Base-by-base conservation (phyloP, 2,797 vertebrate genomes). In the Heterohyrax brucei region DNA sequence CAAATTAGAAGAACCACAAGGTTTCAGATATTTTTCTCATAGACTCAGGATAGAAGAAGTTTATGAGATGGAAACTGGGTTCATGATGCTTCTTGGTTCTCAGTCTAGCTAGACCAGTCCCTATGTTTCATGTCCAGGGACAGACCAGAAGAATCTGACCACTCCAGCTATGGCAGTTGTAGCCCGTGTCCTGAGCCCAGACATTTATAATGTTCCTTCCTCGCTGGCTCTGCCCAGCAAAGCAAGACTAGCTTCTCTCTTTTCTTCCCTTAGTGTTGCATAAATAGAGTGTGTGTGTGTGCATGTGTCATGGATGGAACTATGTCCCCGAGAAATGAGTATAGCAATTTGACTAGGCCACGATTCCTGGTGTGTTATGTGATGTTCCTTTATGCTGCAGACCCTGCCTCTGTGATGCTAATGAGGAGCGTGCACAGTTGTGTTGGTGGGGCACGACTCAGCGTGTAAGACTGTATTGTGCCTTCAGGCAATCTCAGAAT, bases 211-310 rank as follows among this genome's bases (percentile, higher is more conserved):
- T 30, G 3, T 7, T 44, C 16, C 62, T 7, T 44, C 16, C 62
- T 87, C 81, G 48, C 24, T 33, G 13, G 73, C 59, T 73, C 91
- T 70, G 48, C 77, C 21, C 14, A 59, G 77, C 48, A 87, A 75
- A 78, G 62, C 33, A 79, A 72, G 33, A 13, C 30, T 87, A 89
- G 22, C 9, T 75, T 92, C 59, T 91, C 53, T 84, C 39, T 90
- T 84, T 87, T 89, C 10, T 78, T 84, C 50, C 19, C 0, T 59
- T 90, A 22, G 77, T 64, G 33, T 79, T 87, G 72, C 0, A 46
- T 39, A 82, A 84, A 39, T 24, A 8, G 26, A 79, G 13, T 7
- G 28, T 73, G 21, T 64, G 14, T 12, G 12, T 30, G 9, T 73
- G 48, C 24, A 56, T 13, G 44, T 79, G 70, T 39, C 39, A 39